Conservation (phyloP, 1,140 invertebrate genomes). For the Zaprionus kolodkinae region DNA sequence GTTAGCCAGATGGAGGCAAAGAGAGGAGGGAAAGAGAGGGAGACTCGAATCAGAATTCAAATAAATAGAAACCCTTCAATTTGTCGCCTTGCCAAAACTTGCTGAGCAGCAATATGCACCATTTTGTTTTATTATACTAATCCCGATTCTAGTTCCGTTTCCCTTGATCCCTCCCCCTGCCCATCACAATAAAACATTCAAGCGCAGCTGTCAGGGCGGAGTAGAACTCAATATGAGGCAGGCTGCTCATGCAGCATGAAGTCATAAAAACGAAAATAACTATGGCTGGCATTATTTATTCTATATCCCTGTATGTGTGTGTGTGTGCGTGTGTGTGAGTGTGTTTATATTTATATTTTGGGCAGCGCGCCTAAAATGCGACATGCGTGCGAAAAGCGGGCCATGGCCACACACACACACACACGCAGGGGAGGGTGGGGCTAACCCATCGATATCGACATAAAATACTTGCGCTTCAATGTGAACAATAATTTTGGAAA, state of each 20-base stretch:
- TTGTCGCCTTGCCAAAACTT: not conserved
- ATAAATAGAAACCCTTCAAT: constrained; percentile 9
- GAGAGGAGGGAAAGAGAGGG: too few species aligned
- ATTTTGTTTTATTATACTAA: constrained; percentile 4
- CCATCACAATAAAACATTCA: constrained; percentile 31
- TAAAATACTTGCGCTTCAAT: constrained; percentile 63
- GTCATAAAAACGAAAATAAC: constrained; percentile 61
- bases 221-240: constrained; percentile 41
- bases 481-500: constrained; percentile 76
- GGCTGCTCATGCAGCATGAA: constrained; percentile 37
- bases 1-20: constrained; percentile 2
- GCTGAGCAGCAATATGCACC: not conserved
- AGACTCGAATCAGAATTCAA: constrained; percentile 1
- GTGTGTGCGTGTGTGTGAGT: constrained; percentile 9
- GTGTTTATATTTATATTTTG: constrained; percentile 51
- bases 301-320: constrained; percentile 21
- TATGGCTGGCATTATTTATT: constrained; percentile 7
- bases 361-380: constrained; percentile 51
- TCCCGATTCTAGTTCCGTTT: not conserved
- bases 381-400: constrained; percentile 48
- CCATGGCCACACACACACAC: constrained; percentile 52
- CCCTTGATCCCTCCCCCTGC: not conserved
- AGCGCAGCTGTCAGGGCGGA: constrained; percentile 39
- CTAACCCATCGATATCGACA: constrained; percentile 39
- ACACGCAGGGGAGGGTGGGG: not conserved